phyloP scores from a whole-genome alignment of 2,888 invertebrate genomes.

The Camponotus fellah region DNA sequence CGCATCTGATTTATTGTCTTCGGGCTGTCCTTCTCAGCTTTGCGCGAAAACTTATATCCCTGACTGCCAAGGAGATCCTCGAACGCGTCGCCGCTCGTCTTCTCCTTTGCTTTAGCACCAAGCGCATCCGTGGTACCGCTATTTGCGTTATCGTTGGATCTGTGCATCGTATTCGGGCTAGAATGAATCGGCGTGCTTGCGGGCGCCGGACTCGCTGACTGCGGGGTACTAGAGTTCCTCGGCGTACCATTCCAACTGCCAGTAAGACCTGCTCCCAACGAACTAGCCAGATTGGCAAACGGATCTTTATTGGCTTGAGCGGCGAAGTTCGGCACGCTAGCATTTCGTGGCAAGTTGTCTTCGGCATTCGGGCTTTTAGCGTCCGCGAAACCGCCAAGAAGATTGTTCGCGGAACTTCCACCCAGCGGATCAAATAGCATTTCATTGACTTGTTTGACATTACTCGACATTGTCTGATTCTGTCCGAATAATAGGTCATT shows the following conservation, averaged over 20 bases:
- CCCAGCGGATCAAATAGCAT: slow-evolving; percentile 82
- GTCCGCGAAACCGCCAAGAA: slow-evolving; percentile 81
- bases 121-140: slow-evolving; percentile 70
- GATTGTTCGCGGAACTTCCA: slow-evolving; percentile 64
- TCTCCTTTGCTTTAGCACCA: slow-evolving; percentile 80
- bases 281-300: slow-evolving; percentile 90
- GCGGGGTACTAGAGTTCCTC: slow-evolving; percentile 83
- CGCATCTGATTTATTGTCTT: slow-evolving; percentile 97
- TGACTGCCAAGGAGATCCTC: slow-evolving; percentile 96
- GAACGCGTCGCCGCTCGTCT: slow-evolving; percentile 91
- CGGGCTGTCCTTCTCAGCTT: slow-evolving; percentile 91
- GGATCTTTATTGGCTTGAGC: slow-evolving; percentile 88
- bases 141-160: slow-evolving; percentile 69
- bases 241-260: slow-evolving; percentile 85
- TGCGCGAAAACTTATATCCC: slow-evolving; percentile 92
- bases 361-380: slow-evolving; percentile 70
- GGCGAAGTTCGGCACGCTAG: slow-evolving; percentile 87
- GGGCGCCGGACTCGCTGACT: slow-evolving; percentile 83
- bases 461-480: slow-evolving; percentile 44
- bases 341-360: slow-evolving; percentile 85
- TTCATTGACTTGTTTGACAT: slow-evolving; percentile 67
- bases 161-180: slow-evolving; percentile 83
- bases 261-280: slow-evolving; percentile 82
- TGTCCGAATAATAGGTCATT: slow-evolving; percentile 79
- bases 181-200: slow-evolving; percentile 86